phyloP scores from a whole-genome alignment of 2,888 invertebrate species.

The Lepidocyrtinus sp. region DNA sequence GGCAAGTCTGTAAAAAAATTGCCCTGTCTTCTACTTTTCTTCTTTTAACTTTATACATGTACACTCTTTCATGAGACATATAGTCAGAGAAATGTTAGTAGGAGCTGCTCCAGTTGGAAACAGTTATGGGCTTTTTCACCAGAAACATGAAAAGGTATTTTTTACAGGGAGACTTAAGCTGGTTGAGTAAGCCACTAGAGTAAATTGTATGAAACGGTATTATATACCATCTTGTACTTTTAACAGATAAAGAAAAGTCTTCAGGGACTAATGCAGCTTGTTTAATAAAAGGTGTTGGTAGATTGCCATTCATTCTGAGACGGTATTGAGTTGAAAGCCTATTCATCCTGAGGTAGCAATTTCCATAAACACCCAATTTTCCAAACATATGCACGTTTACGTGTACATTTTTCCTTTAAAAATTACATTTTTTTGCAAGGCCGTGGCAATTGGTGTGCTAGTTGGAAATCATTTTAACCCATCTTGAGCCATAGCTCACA shows the following conservation, averaged over 20 bases:
- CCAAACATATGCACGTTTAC: too few species aligned
- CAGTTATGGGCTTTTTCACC: background rate
- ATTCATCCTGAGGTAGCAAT: background rate
- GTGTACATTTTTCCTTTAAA: too few species aligned
- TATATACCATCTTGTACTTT: background rate
- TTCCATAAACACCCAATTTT: slow-evolving; percentile 8
- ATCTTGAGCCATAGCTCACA: background rate
- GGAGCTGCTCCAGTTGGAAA: background rate
- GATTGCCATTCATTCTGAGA: background rate
- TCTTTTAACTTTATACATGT: background rate
- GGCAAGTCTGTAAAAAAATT: background rate
- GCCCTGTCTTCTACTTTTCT: background rate
- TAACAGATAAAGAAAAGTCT: slow-evolving; percentile 1
- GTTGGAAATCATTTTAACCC: too few species aligned
- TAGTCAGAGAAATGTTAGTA: background rate
- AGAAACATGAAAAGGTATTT: too few species aligned
- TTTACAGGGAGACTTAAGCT: background rate
- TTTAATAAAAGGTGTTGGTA: slow-evolving; percentile 1
- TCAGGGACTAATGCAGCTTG: background rate
- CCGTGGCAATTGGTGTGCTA: too few species aligned
- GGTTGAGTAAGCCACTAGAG: background rate
- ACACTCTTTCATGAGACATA: background rate
- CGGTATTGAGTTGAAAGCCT: background rate
- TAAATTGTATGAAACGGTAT: background rate
- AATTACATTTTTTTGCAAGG: too few species aligned